These are phyloP conservation scores for Pemphredon lugubris DNA, from an alignment of 2,888 invertebrate species.

Conservation along the genomic window DNA sequence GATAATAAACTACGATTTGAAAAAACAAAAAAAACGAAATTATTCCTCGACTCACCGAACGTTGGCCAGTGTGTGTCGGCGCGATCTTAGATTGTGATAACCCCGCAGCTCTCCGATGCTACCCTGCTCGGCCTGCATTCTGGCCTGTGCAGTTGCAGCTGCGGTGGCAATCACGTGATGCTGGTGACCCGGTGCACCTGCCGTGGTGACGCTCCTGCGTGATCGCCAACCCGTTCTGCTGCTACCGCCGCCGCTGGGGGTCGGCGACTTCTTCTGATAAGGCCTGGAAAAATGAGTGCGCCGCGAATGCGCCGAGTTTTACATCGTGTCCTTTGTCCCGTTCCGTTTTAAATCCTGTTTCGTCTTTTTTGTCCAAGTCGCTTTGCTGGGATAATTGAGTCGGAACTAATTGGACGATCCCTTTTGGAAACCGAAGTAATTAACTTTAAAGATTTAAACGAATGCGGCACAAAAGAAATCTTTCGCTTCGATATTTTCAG, in stretches of 20 bases:
- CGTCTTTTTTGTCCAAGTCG: too few relatives aligned
- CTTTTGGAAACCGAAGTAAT: too few relatives aligned
- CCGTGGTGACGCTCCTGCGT: slow-evolving; percentile 79
- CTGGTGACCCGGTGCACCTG: slow-evolving; percentile 76
- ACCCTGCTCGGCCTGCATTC: slow-evolving; percentile 96
- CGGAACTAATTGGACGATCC: too few relatives aligned
- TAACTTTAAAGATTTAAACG: too few relatives aligned
- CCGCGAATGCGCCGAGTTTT: slow-evolving; percentile 6
- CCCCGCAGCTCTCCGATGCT: slow-evolving; percentile 94
- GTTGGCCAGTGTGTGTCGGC: slow-evolving; percentile 94
- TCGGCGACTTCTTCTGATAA: slow-evolving; percentile 80
- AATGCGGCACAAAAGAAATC: too few relatives aligned
- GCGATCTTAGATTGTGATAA: slow-evolving; percentile 93
- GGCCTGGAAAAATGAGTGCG: slow-evolving; percentile 68
- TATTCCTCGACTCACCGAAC: slow-evolving; percentile 98
- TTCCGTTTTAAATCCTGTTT: too few relatives aligned
- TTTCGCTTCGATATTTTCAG: too few relatives aligned
- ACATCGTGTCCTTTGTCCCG: neutral
- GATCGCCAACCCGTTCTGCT: slow-evolving; percentile 78
- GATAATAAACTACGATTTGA: too few relatives aligned
- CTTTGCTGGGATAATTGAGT: too few relatives aligned
- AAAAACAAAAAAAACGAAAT: too few relatives aligned
- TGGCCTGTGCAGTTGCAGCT: slow-evolving; percentile 82
- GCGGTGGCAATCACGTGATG: slow-evolving; percentile 79
- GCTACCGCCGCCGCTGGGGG: slow-evolving; percentile 75